Evolutionary conservation across 2,797 vertebrate species (phyloP), one percentile per base, ranked within the genome.

Genomic region (Cygnus olor): DNA sequence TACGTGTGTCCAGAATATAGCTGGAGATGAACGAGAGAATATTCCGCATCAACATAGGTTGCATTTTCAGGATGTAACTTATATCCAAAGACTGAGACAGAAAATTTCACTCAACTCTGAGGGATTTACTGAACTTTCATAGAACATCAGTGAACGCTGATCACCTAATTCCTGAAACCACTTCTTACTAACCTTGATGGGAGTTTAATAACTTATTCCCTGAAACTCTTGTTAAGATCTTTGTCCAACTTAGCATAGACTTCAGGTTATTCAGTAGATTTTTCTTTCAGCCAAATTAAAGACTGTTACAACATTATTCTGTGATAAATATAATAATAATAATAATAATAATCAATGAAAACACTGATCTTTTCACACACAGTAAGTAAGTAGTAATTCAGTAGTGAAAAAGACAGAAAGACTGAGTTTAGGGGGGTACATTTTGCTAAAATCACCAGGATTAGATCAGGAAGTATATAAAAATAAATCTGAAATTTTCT

Each of bases 111-210:
- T 8, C 17, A 3, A n/a, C 15, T 27, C 10, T 40, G 9, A 27
- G 5, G 9, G 56, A 61, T 80, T 63, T 80, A 57, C 9, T 60
- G 44, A 28, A 22, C 10, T 78, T 60, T 36, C 24, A 47, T 18
- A 7, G 11, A 65, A 68, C 3, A 10, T 42, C 11, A 69, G 2
- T 30, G 12, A 64, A 87, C 3, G 8, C 0, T 61, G 15, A 38
- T 40, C 5, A 42, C 3, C 5, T 64, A 25, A 40, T 69, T 69
- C 82, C 30, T 60, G 27, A 58, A 83, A 11, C 22, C 7, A 57
- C 0, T 5, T 19, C 2, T 57, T 49, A 64, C 5, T 4, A 72
- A 6, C 1, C 1, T 7, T 69, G 8, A 9, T 42, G 3, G 9
- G 13, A 34, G 73, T 89, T 89, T 77, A 44, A 32, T 56, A 63